These are phyloP conservation scores for Prosapia bicincta DNA, from an alignment of 2,888 invertebrate species.

Conservation along the genomic window DNA sequence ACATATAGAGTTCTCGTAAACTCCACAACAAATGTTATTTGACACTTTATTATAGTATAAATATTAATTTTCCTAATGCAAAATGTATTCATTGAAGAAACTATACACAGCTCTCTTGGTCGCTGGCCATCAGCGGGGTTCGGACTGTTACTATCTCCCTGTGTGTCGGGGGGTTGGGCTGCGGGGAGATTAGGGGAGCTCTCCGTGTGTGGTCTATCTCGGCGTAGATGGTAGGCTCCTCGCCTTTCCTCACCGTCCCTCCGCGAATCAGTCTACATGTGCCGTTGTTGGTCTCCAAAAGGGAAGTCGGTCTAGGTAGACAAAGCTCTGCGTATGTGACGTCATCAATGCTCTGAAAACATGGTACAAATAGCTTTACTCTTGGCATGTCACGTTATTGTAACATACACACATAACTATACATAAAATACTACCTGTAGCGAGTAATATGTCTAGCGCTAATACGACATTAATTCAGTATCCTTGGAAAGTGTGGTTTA, in stretches of 20 bases:
- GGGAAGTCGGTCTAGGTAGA: conserved; percentile 53
- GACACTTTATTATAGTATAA: not conserved
- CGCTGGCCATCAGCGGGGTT: conserved; percentile 66
- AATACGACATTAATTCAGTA: not conserved
- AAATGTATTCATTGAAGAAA: conserved; percentile 17
- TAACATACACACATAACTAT: too few species aligned
- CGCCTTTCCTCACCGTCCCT: conserved; percentile 55
- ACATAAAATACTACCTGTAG: too few species aligned
- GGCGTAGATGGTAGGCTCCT: conserved; percentile 69
- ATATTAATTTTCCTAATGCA: not conserved
- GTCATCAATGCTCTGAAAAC: conserved; percentile 48
- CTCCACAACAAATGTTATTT: too few species aligned
- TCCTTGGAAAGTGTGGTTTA: too few species aligned
- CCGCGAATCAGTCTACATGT: conserved; percentile 41
- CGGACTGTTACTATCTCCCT: conserved; percentile 68
- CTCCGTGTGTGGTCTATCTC: conserved; percentile 66
- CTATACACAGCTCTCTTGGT: conserved; percentile 68
- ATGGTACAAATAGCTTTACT: too few species aligned
- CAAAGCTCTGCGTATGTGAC: conserved; percentile 61
- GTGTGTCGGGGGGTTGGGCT: conserved; percentile 36
- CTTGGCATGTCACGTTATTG: too few species aligned
- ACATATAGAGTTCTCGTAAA: too few species aligned
- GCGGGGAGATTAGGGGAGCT: conserved; percentile 26
- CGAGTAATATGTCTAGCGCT: not conserved
- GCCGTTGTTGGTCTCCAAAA: conserved; percentile 43